These are phyloP conservation scores for Caloenas nicobarica DNA, from an alignment of 2,113 vertebrate genomes.

Conservation along the genomic window DNA sequence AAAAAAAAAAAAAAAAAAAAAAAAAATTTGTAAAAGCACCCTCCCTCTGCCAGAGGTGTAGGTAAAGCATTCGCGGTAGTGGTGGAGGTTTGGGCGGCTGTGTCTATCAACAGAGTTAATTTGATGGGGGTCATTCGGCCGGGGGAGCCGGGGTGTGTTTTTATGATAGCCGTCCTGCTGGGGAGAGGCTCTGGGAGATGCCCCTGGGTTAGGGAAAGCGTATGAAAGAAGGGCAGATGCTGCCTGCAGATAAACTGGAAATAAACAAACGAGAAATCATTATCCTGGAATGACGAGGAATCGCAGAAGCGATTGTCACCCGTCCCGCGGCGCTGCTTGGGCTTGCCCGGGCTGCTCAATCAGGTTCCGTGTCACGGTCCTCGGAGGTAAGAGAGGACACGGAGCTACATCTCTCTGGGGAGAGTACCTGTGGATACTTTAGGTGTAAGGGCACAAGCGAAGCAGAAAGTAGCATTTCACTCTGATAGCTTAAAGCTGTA, in stretches of 20 bases:
- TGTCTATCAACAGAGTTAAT: rapidly evolving
- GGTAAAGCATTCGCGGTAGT: no score
- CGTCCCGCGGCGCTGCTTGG: neutral
- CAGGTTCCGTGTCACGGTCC: neutral
- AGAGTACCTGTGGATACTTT: rapidly evolving
- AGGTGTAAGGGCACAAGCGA: neutral
- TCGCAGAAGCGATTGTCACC: neutral
- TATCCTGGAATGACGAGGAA: neutral
- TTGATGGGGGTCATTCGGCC: neutral
- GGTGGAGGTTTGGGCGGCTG: neutral
- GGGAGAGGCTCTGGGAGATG: neutral
- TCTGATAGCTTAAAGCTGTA: neutral
- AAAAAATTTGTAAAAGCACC: neutral
- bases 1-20: no score
- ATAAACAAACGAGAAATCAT: neutral
- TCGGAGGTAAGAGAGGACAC: neutral
- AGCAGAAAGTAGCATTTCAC: neutral
- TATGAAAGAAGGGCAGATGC: neutral
- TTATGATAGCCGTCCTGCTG: neutral
- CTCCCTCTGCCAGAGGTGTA: neutral
- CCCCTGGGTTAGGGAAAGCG: neutral
- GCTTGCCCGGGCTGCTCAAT: neutral
- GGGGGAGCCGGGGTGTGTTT: neutral
- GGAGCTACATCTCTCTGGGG: rapidly evolving
- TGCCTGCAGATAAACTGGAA: neutral